Percentiles rank a stretch among this genome's conserved stretches.
Evolutionary conservation across 1,140 invertebrate species (phyloP).

Genomic region (Bombyx mandarina): DNA sequence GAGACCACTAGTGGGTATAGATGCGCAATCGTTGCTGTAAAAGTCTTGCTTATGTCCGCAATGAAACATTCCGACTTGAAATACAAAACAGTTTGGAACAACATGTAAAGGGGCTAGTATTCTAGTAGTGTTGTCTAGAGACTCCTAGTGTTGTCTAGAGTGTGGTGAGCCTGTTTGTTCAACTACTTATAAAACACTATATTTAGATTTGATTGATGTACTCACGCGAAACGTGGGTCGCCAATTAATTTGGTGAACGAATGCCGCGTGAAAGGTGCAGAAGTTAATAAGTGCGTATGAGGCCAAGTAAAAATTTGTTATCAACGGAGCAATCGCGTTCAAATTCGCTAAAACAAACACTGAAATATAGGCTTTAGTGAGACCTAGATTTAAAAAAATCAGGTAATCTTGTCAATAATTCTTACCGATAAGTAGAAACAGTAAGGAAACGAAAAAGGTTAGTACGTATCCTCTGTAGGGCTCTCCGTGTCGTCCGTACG

Average conservation of each 20-base stretch:
- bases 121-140: too few species aligned
- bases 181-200: too few species aligned
- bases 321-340: slow-evolving; percentile 93
- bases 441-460: slow-evolving; percentile 88
- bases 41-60: too few species aligned
- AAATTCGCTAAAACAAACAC: slow-evolving; percentile 77
- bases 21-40: too few species aligned
- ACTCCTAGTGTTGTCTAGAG: too few species aligned
- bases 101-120: too few species aligned
- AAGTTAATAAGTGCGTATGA: slow-evolving; percentile 97
- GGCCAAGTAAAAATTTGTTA: slow-evolving; percentile 96
- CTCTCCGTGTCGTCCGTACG: slow-evolving; percentile 92
- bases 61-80: too few species aligned
- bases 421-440: slow-evolving; percentile 91
- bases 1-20: too few species aligned
- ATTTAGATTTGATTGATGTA: slow-evolving; percentile 2
- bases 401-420: slow-evolving; percentile 8
- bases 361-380: background rate
- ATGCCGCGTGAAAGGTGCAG: slow-evolving; percentile 92
- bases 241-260: slow-evolving; percentile 89
- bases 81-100: too few species aligned
- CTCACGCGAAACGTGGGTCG: slow-evolving; percentile 86
- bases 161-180: too few species aligned
- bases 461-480: slow-evolving; percentile 94
- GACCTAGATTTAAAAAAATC: background rate